Percentiles rank a stretch among this genome's conserved stretches.
phyloP scores from a whole-genome alignment of 2,113 vertebrate species.

The Oceanites oceanicus region DNA sequence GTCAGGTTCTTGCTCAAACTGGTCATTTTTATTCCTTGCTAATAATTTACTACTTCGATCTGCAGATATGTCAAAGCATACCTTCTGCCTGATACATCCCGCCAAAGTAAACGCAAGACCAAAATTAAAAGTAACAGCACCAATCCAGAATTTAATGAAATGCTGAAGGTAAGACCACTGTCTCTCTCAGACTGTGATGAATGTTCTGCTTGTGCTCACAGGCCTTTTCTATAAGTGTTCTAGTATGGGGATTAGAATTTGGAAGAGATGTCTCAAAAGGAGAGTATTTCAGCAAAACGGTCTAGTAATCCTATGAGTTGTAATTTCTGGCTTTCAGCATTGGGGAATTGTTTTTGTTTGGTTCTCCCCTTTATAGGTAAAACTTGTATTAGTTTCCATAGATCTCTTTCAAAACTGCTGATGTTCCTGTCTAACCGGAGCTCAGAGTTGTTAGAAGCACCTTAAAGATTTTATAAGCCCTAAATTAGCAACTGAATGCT shows the following conservation, averaged over 20 bases:
- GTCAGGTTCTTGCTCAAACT: background rate
- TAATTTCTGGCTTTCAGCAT: background rate
- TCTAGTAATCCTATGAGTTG: background rate
- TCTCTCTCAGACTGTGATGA: background rate
- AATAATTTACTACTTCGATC: background rate
- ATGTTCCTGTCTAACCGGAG: background rate
- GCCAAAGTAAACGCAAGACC: slow-evolving; percentile 96
- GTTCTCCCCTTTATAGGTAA: background rate
- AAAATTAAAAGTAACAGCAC: slow-evolving; percentile 91
- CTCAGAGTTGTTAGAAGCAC: background rate
- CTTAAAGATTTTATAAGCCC: background rate
- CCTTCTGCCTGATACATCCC: slow-evolving; percentile 94
- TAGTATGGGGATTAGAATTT: background rate
- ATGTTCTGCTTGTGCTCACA: background rate
- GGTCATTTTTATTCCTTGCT: background rate
- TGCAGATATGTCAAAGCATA: slow-evolving; percentile 95
- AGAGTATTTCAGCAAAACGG: background rate
- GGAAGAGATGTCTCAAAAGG: background rate
- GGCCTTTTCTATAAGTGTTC: background rate
- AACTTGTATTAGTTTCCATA: background rate
- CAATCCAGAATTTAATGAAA: slow-evolving; percentile 94
- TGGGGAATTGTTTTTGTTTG: background rate
- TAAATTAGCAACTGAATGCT: background rate
- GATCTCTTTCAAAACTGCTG: background rate
- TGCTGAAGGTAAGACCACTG: slow-evolving; percentile 81